Evolutionary conservation across 2,113 vertebrate genomes (phyloP).

Genomic region (Beaufortia kweichowensis): DNA sequence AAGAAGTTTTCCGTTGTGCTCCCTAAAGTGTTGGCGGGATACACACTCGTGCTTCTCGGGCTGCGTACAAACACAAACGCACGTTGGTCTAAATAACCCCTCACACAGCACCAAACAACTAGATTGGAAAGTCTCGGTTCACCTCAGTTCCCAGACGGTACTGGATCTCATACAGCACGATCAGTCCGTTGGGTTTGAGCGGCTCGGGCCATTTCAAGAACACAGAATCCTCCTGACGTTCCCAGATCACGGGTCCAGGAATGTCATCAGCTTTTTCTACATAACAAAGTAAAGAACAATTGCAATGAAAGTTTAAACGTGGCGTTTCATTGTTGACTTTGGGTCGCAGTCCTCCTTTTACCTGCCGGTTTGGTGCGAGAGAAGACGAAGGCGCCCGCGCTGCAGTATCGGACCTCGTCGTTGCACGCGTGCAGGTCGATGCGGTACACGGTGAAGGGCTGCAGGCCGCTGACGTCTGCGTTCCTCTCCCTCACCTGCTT

Average conservation of each 20-base stretch:
- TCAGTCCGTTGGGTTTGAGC: slow-evolving; percentile 86
- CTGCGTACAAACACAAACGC: slow-evolving; percentile 50
- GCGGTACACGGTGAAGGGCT: slow-evolving; percentile 93
- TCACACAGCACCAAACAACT: neutral
- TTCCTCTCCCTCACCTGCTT: slow-evolving; percentile 82
- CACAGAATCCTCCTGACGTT: slow-evolving; percentile 82
- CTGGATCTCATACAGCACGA: slow-evolving; percentile 95
- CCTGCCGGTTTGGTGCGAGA: slow-evolving; percentile 95
- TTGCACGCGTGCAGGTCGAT: slow-evolving; percentile 97
- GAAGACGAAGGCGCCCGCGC: slow-evolving; percentile 92
- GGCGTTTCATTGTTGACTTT: neutral
- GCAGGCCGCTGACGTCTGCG: slow-evolving; percentile 83
- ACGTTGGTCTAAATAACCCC: neutral
- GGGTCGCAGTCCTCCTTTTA: slow-evolving; percentile 57
- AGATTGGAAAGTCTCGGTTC: slow-evolving; percentile 37
- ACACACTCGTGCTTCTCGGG: slow-evolving; percentile 89
- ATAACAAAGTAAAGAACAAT: neutral
- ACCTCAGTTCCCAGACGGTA: slow-evolving; percentile 88
- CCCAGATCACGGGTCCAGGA: slow-evolving; percentile 83
- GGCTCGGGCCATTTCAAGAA: slow-evolving; percentile 89
- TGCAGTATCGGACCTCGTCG: slow-evolving; percentile 87
- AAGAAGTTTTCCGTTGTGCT: slow-evolving; percentile 81
- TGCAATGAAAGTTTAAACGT: neutral
- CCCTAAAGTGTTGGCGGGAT: slow-evolving; percentile 84
- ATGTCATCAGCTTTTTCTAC: slow-evolving; percentile 94